phyloP scores from a whole-genome alignment of 2,888 invertebrate species.

The Imbricaverruca yamaguchii region DNA sequence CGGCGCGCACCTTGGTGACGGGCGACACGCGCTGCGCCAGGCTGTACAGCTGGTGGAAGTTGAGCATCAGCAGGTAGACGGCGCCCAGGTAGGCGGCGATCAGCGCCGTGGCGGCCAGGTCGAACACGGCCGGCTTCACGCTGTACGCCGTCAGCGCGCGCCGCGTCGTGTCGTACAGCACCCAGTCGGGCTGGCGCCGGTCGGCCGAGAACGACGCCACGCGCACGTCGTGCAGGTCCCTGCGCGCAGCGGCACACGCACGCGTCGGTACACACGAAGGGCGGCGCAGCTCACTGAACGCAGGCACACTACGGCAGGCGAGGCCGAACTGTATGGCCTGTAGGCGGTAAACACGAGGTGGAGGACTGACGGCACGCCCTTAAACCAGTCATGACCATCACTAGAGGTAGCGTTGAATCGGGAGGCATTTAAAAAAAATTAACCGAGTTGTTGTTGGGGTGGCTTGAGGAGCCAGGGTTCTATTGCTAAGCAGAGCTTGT shows the following conservation, averaged over 20 bases:
- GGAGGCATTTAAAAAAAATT: too few species aligned
- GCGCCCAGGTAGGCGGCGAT: conserved; percentile 76
- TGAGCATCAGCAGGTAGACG: conserved; percentile 66
- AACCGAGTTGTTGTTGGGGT: too few species aligned
- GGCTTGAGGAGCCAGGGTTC: too few species aligned
- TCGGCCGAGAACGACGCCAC: conserved; percentile 51
- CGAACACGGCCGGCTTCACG: conserved; percentile 96
- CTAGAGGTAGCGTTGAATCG: too few species aligned
- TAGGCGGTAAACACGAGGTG: too few species aligned
- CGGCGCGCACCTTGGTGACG: conserved; percentile 3
- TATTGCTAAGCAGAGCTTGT: too few species aligned
- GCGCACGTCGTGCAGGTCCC: conserved; percentile 37
- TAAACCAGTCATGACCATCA: too few species aligned
- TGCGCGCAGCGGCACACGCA: conserved; percentile 21
- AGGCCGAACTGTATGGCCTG: too few species aligned
- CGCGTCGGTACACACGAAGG: too few species aligned
- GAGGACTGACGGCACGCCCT: too few species aligned
- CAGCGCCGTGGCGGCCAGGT: conserved; percentile 80
- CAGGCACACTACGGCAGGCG: too few species aligned
- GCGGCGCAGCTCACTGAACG: too few species aligned
- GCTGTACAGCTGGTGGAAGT: conserved; percentile 16
- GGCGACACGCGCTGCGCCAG: background rate
- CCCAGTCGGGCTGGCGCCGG: conserved; percentile 84
- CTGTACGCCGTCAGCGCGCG: conserved; percentile 78
- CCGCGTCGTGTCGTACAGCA: conserved; percentile 75